A percentile compares a stretch with the other conserved stretches of the same genome.
phyloP scores from a whole-genome alignment of 2,113 vertebrate genomes.

The Aleadryas rufinucha region DNA sequence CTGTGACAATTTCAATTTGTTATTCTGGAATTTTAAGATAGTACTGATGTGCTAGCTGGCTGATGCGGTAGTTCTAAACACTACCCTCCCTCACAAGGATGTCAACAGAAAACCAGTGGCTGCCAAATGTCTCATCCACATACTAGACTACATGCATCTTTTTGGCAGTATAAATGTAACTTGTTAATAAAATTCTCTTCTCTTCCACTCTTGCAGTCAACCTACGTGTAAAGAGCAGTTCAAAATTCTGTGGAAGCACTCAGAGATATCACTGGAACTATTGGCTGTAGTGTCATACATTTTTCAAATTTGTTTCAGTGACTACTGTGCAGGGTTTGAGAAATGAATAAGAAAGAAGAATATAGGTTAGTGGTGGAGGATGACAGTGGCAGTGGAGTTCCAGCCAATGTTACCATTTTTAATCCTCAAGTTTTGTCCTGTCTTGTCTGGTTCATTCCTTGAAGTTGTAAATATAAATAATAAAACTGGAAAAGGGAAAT shows the following conservation, averaged over 20 bases:
- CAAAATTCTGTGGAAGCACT: background rate
- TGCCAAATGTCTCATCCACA: background rate
- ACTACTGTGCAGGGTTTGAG: background rate
- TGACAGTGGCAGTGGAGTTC: background rate
- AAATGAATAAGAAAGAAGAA: background rate
- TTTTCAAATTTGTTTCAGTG: background rate
- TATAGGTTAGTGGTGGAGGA: background rate
- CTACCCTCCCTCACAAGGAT: background rate
- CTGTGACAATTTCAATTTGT: background rate
- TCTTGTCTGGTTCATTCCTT: background rate
- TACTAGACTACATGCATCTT: accelerated
- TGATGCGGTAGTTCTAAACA: background rate
- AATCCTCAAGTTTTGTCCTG: background rate
- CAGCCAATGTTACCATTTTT: background rate
- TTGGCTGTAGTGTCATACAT: background rate
- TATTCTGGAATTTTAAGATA: background rate
- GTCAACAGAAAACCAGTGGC: accelerated
- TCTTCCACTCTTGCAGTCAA: background rate
- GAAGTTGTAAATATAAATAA: background rate
- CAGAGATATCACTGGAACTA: background rate
- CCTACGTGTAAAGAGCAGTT: background rate
- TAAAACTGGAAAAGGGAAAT: background rate
- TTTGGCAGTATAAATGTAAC: background rate
- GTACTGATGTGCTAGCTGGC: background rate
- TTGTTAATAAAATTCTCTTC: background rate